phyloP scores from a whole-genome alignment of 2,797 vertebrate species.

The Pseudochaenichthys georgianus region DNA sequence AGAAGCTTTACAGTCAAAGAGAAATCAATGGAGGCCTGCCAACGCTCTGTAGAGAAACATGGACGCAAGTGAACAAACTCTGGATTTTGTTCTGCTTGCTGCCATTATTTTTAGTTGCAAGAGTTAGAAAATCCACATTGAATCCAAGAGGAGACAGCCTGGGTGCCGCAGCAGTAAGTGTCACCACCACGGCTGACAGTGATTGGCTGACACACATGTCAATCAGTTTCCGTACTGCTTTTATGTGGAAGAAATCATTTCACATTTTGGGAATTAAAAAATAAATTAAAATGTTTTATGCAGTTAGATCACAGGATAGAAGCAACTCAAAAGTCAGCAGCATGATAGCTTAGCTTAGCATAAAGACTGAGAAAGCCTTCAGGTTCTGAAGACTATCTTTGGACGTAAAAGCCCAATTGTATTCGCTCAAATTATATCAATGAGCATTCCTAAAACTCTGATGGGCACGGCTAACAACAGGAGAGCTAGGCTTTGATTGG shows the following conservation, averaged over 20 bases:
- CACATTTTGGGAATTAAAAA: not conserved
- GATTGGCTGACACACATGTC: conserved; percentile 17
- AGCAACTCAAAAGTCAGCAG: not conserved
- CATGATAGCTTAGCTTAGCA: not conserved
- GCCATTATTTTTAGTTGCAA: not conserved
- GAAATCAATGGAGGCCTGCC: not conserved
- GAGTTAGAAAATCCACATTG: conserved; percentile 3
- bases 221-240: not conserved
- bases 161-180: not conserved
- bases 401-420: not conserved
- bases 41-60: conserved; percentile 3
- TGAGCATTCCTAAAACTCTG: too few species aligned
- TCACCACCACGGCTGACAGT: not conserved
- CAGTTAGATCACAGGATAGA: not conserved
- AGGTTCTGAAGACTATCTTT: not conserved
- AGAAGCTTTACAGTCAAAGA: conserved; percentile 10
- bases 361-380: not conserved
- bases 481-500: too few species aligned
- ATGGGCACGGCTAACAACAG: too few species aligned
- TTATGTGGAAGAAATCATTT: not conserved
- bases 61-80: not conserved
- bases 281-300: not conserved
- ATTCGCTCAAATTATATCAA: not conserved
- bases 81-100: conserved; percentile 1
- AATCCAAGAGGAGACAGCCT: not conserved